Evolutionary conservation across 2,797 vertebrate genomes (phyloP).

Genomic region (Apogon hyalosoma): DNA sequence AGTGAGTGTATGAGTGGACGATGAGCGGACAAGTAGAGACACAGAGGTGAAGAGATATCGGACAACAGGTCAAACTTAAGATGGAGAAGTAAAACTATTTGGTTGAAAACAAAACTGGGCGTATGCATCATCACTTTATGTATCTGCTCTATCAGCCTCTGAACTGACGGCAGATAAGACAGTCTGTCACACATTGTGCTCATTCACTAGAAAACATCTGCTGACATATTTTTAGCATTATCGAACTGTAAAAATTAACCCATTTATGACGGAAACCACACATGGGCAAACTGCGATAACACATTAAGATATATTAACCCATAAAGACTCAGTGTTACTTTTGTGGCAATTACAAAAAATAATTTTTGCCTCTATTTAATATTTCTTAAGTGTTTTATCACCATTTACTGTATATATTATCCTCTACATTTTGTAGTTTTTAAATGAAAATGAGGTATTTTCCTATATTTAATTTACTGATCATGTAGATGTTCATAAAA

Average conservation of each 20-base stretch:
- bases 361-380: too few species aligned
- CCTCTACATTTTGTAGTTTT: too few species aligned
- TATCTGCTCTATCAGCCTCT: not conserved
- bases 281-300: not conserved
- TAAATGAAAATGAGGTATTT: too few species aligned
- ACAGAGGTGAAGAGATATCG: not conserved
- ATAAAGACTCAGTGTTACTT: too few species aligned
- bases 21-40: not conserved
- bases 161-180: slow-evolving; percentile 32
- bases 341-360: too few species aligned
- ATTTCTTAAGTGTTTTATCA: too few species aligned
- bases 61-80: slow-evolving; percentile 2
- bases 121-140: not conserved
- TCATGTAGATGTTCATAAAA: too few species aligned
- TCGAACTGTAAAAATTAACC: slow-evolving; percentile 21
- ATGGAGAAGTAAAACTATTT: not conserved
- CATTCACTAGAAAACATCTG: slow-evolving; percentile 17
- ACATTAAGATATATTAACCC: too few species aligned
- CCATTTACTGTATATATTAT: too few species aligned
- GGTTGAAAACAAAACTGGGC: not conserved
- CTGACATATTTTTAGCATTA: slow-evolving; percentile 21
- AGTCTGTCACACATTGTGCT: slow-evolving; percentile 8
- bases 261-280: slow-evolving; percentile 15
- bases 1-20: not conserved
- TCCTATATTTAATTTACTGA: too few species aligned